Conservation (phyloP, 23 tunicate species). For the Ciona savignyi region DNA sequence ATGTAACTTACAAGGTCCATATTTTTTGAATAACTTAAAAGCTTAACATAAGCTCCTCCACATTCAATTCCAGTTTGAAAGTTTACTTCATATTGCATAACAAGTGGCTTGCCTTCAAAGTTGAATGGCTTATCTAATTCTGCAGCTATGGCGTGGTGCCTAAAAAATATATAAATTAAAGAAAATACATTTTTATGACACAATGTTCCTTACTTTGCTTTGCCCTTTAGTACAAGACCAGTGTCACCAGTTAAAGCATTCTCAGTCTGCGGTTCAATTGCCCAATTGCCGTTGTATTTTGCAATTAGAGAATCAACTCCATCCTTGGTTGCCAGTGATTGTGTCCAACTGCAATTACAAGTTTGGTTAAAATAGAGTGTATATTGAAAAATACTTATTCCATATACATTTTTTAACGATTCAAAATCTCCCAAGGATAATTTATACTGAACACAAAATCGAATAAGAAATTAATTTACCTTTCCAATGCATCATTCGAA, state of each 20-base stretch:
- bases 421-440: too few relatives aligned
- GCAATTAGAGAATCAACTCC: slow-evolving; percentile 77
- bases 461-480: too few relatives aligned
- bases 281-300: slow-evolving; percentile 84
- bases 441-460: too few relatives aligned
- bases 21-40: slow-evolving; percentile 46
- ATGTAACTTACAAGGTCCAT: slow-evolving; percentile 54
- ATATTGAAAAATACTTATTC: too few relatives aligned
- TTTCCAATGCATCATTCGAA: too few relatives aligned
- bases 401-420: too few relatives aligned
- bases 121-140: slow-evolving; percentile 51
- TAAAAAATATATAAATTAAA: too few relatives aligned
- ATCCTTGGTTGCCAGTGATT: slow-evolving; percentile 71
- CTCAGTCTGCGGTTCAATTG: slow-evolving; percentile 22
- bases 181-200: too few relatives aligned
- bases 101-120: slow-evolving; percentile 75
- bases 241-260: slow-evolving; percentile 57
- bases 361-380: too few relatives aligned
- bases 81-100: slow-evolving; percentile 92
- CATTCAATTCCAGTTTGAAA: slow-evolving; percentile 96
- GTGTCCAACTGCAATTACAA: slow-evolving; percentile 72
- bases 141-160: slow-evolving; percentile 79
- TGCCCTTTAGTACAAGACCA: slow-evolving; percentile 64
- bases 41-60: slow-evolving; percentile 87
- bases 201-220: slow-evolving; percentile 86